Conservation (phyloP, 2,888 invertebrate species). For the Aphrophora alni region DNA sequence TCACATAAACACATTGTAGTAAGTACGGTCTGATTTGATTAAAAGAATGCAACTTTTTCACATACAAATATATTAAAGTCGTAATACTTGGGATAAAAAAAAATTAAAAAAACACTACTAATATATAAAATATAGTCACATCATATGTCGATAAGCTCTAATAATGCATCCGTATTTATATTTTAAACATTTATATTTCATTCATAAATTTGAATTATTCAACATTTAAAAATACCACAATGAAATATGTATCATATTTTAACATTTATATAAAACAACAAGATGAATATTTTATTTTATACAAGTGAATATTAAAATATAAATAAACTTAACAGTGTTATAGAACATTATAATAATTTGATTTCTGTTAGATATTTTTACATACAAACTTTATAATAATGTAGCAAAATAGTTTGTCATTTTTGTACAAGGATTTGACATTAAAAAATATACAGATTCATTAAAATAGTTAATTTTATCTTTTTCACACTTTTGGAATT, state of each 20-base stretch:
- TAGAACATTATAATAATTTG: not conserved
- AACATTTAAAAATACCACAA: constrained; percentile 3
- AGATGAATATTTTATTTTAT: not conserved
- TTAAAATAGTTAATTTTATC: not conserved
- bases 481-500: not conserved
- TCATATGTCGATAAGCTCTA: no score
- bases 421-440: not conserved
- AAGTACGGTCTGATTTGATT: not conserved
- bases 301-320: not conserved
- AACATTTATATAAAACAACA: not conserved
- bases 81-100: no score
- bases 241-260: not conserved
- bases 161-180: no score
- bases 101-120: no score
- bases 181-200: not conserved
- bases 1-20: not conserved
- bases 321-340: constrained; percentile 3
- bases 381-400: not conserved
- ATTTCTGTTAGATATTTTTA: not conserved
- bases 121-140: no score
- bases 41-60: not conserved
- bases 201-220: not conserved
- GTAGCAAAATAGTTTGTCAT: not conserved
- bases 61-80: not conserved
- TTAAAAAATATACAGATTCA: not conserved